Conservation (phyloP, 2,113 vertebrate species). For the Reinhardtius hippoglossoides region DNA sequence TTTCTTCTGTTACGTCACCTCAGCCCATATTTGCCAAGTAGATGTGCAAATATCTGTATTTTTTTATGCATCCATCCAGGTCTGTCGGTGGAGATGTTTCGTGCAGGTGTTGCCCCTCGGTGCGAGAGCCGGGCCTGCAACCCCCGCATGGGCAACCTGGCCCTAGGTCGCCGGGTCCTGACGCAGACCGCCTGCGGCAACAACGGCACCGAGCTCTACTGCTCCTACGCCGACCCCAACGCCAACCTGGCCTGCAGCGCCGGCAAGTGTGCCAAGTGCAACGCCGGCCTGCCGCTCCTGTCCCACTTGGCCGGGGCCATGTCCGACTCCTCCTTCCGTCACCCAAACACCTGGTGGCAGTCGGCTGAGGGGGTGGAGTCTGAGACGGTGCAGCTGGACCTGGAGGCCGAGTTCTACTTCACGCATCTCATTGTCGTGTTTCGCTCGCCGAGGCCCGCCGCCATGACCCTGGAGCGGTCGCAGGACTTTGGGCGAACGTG, state of each 20-base stretch:
- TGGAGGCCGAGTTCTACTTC: conserved; percentile 95
- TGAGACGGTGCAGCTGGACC: conserved; percentile 91
- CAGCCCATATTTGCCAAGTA: not conserved
- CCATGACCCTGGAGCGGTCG: conserved; percentile 95
- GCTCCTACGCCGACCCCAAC: conserved; percentile 79
- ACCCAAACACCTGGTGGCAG: conserved; percentile 97
- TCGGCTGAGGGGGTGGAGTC: conserved; percentile 82
- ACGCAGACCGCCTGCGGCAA: conserved; percentile 89
- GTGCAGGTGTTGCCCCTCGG: conserved; percentile 76
- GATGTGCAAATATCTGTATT: conserved; percentile 1
- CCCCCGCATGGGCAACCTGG: conserved; percentile 95
- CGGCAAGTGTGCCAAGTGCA: conserved; percentile 86
- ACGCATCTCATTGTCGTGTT: conserved; percentile 97
- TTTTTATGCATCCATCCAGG: conserved; percentile 48
- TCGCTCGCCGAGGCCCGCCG: conserved; percentile 90
- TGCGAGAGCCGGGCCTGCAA: conserved; percentile 93
- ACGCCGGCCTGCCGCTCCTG: conserved; percentile 78
- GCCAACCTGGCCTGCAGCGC: conserved; percentile 75
- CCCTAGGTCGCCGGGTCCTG: conserved; percentile 86
- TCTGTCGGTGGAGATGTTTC: conserved; percentile 73
- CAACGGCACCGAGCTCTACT: conserved; percentile 86
- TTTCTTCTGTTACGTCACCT: not conserved
- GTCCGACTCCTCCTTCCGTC: conserved; percentile 94
- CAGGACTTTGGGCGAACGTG: conserved; percentile 93
- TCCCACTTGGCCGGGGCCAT: conserved; percentile 90